Evolutionary conservation across 2,888 invertebrate species (phyloP), one percentile per base, ranked within the genome.

Genomic region (Tineola bisselliella): DNA sequence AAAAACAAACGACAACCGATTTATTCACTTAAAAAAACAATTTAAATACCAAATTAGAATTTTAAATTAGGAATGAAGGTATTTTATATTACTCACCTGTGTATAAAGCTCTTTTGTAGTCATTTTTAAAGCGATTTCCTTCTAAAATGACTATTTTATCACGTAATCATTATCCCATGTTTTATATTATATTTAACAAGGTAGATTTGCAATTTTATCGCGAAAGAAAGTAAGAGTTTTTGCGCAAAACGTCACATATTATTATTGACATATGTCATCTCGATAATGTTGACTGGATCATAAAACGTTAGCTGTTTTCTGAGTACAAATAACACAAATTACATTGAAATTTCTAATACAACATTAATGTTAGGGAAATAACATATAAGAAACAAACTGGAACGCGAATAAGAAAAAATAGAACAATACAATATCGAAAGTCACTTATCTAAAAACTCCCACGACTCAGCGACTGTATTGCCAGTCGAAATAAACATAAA

Each of bases 101-200:
- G 88, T 87, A 64, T 87, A 88, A 0, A 88, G 72, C 71, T 88
- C 88, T 74, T 87, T 88, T 62, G 88, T 87, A 61, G 88, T 88
- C 88, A 88, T 88, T 68, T 76, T 84, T 59, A 15, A 19, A 30
- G n/a, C 11, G 12, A 8, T 38, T 60, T 12, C 25, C 10, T 10
- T 38, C n/a, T 31, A 8, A 38, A 38, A 12, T 10, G 38, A 25
- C 10, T 2, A 38, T 10, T 38, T 43, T 33, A 19, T 13, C 38
- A 44, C 56, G 81, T 81, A 68, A 81, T 79, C 70, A 80, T 79
- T 70, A 74, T 76, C 67, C 76, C 70, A 64, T 64, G 71, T 69
- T 75, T 76, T 67, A 67, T 74, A 77, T 77, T 73, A 64, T 82
- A 84, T 84, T 84, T 82, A 84, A 70, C 70, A 76, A 78, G 80